Conservation (phyloP, 2,113 vertebrate genomes). For the Ctenomys sociabilis region DNA sequence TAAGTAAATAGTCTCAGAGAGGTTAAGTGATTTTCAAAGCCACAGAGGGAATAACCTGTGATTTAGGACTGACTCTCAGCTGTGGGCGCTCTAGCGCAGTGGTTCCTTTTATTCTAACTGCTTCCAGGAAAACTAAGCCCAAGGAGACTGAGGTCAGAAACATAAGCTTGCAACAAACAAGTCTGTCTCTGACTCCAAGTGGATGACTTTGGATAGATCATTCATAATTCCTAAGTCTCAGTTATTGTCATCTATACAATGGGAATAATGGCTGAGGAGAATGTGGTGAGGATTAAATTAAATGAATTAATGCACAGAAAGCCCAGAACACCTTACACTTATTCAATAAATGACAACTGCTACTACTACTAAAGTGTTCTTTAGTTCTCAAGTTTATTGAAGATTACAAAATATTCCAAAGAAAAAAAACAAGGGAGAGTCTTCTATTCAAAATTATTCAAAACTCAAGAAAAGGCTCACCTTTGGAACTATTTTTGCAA, state of each 20-base stretch:
- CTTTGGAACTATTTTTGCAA: background rate
- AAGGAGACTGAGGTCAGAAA: background rate
- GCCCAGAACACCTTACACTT: background rate
- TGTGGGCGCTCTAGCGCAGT: background rate
- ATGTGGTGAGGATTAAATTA: background rate
- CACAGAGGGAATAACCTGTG: background rate
- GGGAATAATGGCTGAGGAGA: background rate
- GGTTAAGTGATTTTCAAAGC: slow-evolving; percentile 30
- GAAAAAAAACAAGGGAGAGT: background rate
- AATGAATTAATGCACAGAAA: background rate
- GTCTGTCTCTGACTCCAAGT: background rate
- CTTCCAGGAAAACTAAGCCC: slow-evolving; percentile 2
- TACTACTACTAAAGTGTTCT: background rate
- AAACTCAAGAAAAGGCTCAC: background rate
- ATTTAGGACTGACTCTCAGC: background rate
- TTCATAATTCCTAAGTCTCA: background rate
- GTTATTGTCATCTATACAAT: background rate
- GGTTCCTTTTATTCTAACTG: background rate
- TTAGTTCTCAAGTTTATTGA: background rate
- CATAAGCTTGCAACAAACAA: background rate
- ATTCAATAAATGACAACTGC: background rate
- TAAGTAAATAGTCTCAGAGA: background rate
- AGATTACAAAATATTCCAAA: background rate
- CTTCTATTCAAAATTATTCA: background rate
- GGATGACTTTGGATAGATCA: background rate